Conservation (phyloP, 2,888 invertebrate species). For the Metacarcinus magister region DNA sequence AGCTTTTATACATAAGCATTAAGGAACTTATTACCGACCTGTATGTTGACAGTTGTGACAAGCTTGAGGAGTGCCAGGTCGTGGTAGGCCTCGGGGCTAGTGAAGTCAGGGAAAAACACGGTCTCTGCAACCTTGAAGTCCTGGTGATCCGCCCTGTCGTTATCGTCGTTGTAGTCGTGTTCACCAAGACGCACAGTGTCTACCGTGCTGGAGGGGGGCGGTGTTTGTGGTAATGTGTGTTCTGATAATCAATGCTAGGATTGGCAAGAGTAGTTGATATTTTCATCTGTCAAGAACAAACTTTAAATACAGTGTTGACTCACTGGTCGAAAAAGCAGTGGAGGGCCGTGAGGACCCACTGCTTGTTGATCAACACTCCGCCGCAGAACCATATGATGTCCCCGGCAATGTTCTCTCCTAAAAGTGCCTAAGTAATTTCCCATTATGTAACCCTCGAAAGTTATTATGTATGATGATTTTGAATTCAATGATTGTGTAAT, state of each 20-base stretch:
- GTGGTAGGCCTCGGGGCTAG: conserved; percentile 55
- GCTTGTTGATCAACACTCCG: conserved; percentile 69
- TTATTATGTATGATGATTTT: background rate
- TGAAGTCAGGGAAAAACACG: conserved; percentile 58
- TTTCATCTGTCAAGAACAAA: background rate
- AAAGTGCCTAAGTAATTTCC: conserved; percentile 55
- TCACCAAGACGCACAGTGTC: conserved; percentile 72
- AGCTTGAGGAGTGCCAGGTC: conserved; percentile 73
- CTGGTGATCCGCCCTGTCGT: conserved; percentile 57
- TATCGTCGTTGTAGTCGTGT: conserved; percentile 66
- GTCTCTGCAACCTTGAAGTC: conserved; percentile 40
- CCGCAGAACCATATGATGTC: conserved; percentile 67
- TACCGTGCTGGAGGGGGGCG: background rate
- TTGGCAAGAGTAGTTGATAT: background rate
- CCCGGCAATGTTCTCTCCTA: background rate
- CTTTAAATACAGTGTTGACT: background rate
- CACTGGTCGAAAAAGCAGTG: conserved; percentile 64
- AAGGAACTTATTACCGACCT: background rate
- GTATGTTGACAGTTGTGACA: background rate
- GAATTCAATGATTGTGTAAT: background rate
- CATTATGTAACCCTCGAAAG: background rate
- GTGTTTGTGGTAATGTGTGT: background rate
- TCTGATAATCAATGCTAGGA: background rate
- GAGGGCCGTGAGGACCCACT: conserved; percentile 68
- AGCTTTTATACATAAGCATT: no score